phyloP scores from a whole-genome alignment of 2,888 invertebrate genomes.

The Hypercompe scribonia region DNA sequence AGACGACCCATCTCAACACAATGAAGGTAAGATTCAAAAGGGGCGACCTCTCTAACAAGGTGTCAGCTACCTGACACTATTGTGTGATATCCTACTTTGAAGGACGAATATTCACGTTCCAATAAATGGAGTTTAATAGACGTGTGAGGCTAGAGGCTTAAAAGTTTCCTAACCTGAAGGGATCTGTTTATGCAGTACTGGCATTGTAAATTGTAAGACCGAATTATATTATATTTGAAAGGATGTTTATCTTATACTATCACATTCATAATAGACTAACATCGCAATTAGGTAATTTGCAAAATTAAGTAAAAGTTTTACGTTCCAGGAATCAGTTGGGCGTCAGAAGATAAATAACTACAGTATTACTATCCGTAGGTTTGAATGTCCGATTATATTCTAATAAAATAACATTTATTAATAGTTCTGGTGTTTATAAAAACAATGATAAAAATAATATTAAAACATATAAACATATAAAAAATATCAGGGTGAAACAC shows the following conservation, averaged over 20 bases:
- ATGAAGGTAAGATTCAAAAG: conserved; percentile 76
- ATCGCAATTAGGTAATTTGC: neutral
- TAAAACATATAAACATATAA: neutral
- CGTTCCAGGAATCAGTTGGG: neutral
- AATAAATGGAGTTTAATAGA: conserved; percentile 67
- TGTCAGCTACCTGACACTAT: conserved; percentile 82
- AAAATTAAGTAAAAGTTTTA: conserved; percentile 1
- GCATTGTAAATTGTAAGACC: conserved; percentile 55
- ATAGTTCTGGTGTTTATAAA: neutral
- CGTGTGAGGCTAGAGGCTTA: conserved; percentile 49
- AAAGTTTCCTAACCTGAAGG: conserved; percentile 54
- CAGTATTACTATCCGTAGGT: neutral
- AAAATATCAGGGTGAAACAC: neutral
- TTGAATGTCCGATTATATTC: neutral
- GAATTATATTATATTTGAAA: conserved; percentile 43
- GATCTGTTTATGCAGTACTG: conserved; percentile 58
- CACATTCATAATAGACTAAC: conserved; percentile 21
- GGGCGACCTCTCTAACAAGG: conserved; percentile 78
- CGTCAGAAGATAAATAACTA: neutral
- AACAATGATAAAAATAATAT: neutral
- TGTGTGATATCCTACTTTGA: conserved; percentile 74
- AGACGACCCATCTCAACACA: conserved; percentile 75
- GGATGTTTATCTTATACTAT: conserved; percentile 28
- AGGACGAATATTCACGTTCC: conserved; percentile 76
- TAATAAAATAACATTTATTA: neutral